Evolutionary conservation across 2,888 invertebrate species (phyloP).

Genomic region (Laspeyria flexula): DNA sequence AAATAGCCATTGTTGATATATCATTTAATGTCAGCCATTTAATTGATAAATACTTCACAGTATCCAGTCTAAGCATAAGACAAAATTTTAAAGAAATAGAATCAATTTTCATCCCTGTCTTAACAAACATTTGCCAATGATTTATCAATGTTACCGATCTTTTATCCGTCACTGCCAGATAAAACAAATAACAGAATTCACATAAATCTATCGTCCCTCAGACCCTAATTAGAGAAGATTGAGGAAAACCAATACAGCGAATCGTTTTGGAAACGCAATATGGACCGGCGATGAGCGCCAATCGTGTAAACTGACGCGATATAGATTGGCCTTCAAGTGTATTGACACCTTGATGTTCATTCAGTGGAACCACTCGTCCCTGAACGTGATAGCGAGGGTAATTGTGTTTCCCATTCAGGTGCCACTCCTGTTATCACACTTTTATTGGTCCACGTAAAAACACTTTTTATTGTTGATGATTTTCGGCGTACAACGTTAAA

Average conservation of each 20-base stretch:
- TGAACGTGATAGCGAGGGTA: conserved; percentile 47
- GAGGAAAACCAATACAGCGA: conserved; percentile 39
- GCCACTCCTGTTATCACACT: conserved; percentile 38
- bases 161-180: neutral
- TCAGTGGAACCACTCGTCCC: conserved; percentile 51
- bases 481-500: conserved; percentile 6
- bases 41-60: neutral
- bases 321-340: conserved; percentile 49
- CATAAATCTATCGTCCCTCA: conserved; percentile 36
- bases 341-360: conserved; percentile 50
- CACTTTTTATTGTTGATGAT: conserved; percentile 32
- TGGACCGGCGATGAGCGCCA: conserved; percentile 34
- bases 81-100: no score
- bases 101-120: no score
- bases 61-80: no score
- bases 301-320: conserved; percentile 41
- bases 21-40: neutral
- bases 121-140: no score
- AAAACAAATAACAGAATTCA: conserved; percentile 32
- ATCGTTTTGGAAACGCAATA: conserved; percentile 47
- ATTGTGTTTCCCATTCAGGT: conserved; percentile 47
- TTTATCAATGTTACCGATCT: no score
- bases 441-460: conserved; percentile 37
- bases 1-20: neutral
- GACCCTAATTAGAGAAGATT: conserved; percentile 39